These are phyloP conservation scores for Chironex yamaguchii DNA, from an alignment of 30 jellyfish, hydroid and myxozoan species.

Conservation along the genomic window DNA sequence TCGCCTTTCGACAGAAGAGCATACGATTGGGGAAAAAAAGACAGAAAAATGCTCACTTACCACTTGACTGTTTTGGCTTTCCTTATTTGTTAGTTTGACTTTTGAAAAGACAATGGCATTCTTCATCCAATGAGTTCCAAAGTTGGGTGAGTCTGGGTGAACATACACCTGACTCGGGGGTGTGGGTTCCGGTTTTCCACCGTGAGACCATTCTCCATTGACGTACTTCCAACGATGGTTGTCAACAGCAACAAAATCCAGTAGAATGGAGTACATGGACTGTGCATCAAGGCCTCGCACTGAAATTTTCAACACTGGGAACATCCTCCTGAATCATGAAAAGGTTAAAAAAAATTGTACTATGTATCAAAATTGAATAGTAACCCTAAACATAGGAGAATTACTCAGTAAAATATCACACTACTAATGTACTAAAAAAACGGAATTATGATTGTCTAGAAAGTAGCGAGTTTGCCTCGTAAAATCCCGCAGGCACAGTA, in stretches of 20 bases:
- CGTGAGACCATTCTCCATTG: conserved; percentile 98
- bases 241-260: conserved; percentile 96
- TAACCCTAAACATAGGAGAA: too few species aligned
- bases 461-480: background rate
- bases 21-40: background rate
- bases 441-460: too few species aligned
- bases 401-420: too few species aligned
- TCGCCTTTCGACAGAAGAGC: too few species aligned
- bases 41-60: conserved; percentile 53
- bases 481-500: background rate
- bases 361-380: too few species aligned
- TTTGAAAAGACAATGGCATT: conserved; percentile 94
- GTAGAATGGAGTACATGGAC: conserved; percentile 89
- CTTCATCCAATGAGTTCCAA: conserved; percentile 99
- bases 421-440: too few species aligned
- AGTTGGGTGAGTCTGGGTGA: conserved; percentile 99
- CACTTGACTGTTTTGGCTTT: conserved; percentile 95
- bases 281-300: conserved; percentile 95
- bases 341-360: background rate
- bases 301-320: conserved; percentile 93
- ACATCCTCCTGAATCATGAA: conserved; percentile 85
- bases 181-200: conserved; percentile 97
- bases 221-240: conserved; percentile 98
- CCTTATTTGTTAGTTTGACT: conserved; percentile 95
- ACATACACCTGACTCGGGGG: conserved; percentile 92